Conservation (phyloP, 2,797 vertebrate species). For the Garrulus glandarius region DNA sequence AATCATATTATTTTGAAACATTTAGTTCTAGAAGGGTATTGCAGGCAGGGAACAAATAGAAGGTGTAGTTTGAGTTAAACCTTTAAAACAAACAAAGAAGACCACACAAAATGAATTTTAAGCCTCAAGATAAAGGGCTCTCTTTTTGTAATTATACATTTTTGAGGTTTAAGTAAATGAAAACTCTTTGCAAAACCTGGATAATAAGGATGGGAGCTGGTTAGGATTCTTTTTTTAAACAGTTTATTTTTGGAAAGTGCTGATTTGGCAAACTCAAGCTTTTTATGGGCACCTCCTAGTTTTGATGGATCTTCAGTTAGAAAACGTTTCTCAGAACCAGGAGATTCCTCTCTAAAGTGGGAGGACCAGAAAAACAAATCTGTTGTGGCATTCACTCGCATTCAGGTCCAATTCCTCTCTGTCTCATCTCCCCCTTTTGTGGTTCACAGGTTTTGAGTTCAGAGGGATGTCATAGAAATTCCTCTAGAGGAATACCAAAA, state of each 20-base stretch:
- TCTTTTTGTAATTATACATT: not conserved
- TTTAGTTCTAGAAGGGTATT: not conserved
- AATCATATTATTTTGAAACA: not conserved
- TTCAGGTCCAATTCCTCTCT: not conserved
- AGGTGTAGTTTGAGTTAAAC: not conserved
- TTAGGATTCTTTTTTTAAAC: not conserved
- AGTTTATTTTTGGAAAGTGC: not conserved
- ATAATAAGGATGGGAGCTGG: not conserved
- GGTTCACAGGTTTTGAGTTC: not conserved
- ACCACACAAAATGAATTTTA: not conserved
- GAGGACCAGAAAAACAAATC: not conserved
- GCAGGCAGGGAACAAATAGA: not conserved
- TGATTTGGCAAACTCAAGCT: not conserved
- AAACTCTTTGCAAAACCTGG: not conserved
- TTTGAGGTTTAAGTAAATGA: not conserved
- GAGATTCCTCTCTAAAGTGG: not conserved
- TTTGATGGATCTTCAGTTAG: not conserved
- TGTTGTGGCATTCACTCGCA: not conserved
- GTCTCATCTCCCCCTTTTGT: not conserved
- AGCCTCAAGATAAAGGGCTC: not conserved
- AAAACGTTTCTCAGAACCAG: not conserved
- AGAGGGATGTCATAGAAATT: not conserved
- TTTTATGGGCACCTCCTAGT: not conserved
- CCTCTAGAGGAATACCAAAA: not conserved
- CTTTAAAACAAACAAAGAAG: not conserved